phyloP scores from a whole-genome alignment of 2,113 vertebrate genomes.

The Ptychochromis oligacanthus region DNA sequence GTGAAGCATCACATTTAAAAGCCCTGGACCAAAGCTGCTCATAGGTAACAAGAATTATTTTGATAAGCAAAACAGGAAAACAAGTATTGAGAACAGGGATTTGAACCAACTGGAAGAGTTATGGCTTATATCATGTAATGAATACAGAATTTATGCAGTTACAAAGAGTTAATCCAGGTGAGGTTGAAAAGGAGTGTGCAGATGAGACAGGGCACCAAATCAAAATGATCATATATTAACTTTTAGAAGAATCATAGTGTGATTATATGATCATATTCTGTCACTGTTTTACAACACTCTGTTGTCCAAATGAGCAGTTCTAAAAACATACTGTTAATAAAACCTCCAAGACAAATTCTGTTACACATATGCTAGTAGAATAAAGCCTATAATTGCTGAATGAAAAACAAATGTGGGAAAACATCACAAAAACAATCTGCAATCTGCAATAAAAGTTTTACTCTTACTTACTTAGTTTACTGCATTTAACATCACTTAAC shows the following conservation, averaged over 20 bases:
- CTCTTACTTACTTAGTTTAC: background rate
- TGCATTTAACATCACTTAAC: background rate
- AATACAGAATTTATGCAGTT: background rate
- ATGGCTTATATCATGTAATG: background rate
- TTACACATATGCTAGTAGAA: background rate
- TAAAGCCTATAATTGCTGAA: background rate
- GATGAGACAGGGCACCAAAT: background rate
- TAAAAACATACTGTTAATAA: background rate
- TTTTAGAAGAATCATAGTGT: background rate
- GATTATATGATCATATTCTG: background rate
- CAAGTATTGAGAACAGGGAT: background rate
- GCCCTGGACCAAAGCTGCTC: conserved; percentile 4
- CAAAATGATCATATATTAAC: background rate
- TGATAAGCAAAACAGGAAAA: background rate
- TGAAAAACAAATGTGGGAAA: background rate
- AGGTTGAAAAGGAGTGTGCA: background rate
- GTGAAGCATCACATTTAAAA: conserved; percentile 28
- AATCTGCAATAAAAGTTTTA: background rate
- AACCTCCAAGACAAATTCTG: background rate
- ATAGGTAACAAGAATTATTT: background rate
- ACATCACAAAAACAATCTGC: background rate
- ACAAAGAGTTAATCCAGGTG: background rate
- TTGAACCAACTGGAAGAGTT: background rate
- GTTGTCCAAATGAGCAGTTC: background rate
- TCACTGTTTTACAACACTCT: background rate